A percentile compares a stretch with the other conserved stretches of the same genome.
Evolutionary conservation across 2,888 invertebrate genomes (phyloP).

Genomic region (Electrophaes corylata): DNA sequence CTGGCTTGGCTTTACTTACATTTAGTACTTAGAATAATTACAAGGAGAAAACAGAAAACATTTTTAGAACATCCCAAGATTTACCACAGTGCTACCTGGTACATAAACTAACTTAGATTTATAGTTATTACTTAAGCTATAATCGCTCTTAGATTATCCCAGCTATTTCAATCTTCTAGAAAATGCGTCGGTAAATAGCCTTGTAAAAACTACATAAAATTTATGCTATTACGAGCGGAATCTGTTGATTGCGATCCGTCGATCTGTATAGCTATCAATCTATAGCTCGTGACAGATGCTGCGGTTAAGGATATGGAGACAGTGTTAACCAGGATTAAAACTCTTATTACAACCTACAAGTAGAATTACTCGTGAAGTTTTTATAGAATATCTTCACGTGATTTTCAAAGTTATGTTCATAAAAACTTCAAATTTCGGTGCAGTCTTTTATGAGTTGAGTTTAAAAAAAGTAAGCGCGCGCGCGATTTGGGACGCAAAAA

Average conservation of each 20-base stretch:
- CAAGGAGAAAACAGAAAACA: constrained; percentile 15
- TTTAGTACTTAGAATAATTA: constrained; percentile 8
- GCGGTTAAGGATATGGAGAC: no score
- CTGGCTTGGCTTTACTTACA: background rate
- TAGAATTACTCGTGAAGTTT: no score
- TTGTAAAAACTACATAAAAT: constrained; percentile 18
- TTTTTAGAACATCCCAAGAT: constrained; percentile 18
- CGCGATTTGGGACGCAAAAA: no score
- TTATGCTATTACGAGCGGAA: constrained; percentile 23
- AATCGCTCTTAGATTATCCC: constrained; percentile 24
- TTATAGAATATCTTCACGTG: no score
- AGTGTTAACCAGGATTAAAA: no score
- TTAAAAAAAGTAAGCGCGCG: no score
- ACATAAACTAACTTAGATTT: constrained; percentile 28
- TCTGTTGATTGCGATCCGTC: constrained; percentile 13
- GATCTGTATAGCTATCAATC: background rate
- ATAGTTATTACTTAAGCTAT: constrained; percentile 18
- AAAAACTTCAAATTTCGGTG: no score
- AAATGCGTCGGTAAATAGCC: constrained; percentile 23
- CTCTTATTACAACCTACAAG: no score
- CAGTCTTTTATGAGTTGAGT: no score
- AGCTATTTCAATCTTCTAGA: constrained; percentile 24
- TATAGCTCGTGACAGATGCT: background rate
- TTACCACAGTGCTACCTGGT: constrained; percentile 9
- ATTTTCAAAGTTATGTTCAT: no score